These are phyloP conservation scores for Spatula clypeata DNA, from an alignment of 2,797 vertebrate genomes.

Conservation along the genomic window DNA sequence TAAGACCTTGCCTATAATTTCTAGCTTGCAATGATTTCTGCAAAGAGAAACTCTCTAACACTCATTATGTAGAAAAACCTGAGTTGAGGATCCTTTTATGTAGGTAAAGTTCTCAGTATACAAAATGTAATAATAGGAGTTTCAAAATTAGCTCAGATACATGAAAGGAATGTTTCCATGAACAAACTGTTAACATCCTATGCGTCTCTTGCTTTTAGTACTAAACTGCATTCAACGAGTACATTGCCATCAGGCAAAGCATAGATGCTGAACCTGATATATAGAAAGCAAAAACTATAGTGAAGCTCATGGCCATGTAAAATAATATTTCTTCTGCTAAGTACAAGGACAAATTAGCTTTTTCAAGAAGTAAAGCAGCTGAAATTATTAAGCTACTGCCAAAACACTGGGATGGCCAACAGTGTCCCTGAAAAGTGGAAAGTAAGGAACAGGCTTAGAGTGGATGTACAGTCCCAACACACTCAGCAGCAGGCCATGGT, in stretches of 20 bases:
- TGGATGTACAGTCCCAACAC: not conserved
- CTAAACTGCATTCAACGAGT: not conserved
- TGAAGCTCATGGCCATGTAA: not conserved
- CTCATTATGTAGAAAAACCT: not conserved
- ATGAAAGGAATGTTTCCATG: not conserved
- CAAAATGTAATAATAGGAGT: not conserved
- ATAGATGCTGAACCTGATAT: not conserved
- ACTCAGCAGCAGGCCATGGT: not conserved
- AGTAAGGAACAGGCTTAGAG: not conserved
- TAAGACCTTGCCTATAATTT: not conserved
- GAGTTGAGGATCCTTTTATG: not conserved
- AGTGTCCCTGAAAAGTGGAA: not conserved
- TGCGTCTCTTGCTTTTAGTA: not conserved
- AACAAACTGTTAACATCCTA: not conserved
- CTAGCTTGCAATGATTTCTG: not conserved
- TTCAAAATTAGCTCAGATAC: not conserved
- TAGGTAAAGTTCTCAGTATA: not conserved
- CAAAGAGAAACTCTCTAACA: not conserved
- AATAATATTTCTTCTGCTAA: not conserved
- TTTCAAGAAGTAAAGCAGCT: not conserved
- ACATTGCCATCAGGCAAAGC: not conserved
- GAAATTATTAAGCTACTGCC: not conserved
- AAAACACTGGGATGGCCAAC: not conserved
- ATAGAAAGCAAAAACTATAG: not conserved
- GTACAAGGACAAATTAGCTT: not conserved